Evolutionary conservation across 1,140 invertebrate genomes (phyloP), one percentile per base, ranked within the genome.

Genomic region (Brevipalpus yothersi): DNA sequence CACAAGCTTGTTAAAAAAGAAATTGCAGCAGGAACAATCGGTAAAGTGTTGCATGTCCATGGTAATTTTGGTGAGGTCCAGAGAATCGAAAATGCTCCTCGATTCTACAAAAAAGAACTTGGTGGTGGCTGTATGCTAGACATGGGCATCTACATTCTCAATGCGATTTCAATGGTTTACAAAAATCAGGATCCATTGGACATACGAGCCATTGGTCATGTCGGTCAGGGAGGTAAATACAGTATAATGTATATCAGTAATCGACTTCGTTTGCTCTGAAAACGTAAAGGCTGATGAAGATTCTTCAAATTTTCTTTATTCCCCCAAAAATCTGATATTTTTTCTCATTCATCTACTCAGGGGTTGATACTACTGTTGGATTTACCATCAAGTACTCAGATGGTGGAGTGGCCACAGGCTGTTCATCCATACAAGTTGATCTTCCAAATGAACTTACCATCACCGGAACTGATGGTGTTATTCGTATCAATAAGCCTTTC

Each of bases 101-200:
- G 84, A 65, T 17, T 83, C 1, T 74, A 63, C 78, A 72, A 77
- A 49, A 82, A 71, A 67, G 75, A 67, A 7, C 63, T 86, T 2
- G 86, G 86, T 2, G 87, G 87, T 13, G 84, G 87, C 5, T 79
- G 81, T 0, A 70, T 86, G 31, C 70, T 91, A 21, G 86, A 90
- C 68, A 71, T 92, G 51, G 89, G 87, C 0, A 74, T 90, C 21
- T 94, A 94, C 67, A 69, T 73, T 7, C 69, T 91, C 15, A 86
- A 92, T 67, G 78, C 83, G 21, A 77, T 79, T 0, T 78, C 78
- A 63, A 77, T 79, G 62, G 73, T 83, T n/a, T 87, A 81, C 66
- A 73, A 77, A 61, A 76, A 79, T 13, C 73, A 78, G 61, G 69
- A 67, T 59, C 78, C 78, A 4, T 74, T 77, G 60, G 81, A 82